phyloP scores from a whole-genome alignment of 2,888 invertebrate species.

The Allolobophora icterica region DNA sequence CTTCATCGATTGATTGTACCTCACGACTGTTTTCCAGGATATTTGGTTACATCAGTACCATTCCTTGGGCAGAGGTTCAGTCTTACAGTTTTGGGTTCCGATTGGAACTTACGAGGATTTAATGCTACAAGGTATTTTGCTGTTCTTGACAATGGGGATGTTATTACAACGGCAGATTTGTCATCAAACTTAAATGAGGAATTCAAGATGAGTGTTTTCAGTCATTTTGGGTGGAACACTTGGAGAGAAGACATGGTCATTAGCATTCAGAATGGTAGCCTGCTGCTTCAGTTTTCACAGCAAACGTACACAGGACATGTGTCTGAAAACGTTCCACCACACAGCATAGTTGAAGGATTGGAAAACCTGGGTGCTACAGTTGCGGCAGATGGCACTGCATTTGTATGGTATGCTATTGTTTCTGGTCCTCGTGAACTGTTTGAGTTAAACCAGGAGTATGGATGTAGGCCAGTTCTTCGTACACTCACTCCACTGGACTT shows the following conservation, averaged over 20 bases:
- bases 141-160: not conserved
- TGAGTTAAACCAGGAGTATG: constrained; percentile 36
- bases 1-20: not conserved
- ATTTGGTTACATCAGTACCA: not conserved
- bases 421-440: constrained; percentile 38
- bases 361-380: constrained; percentile 39
- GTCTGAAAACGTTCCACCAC: constrained; percentile 43
- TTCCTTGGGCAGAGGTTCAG: constrained; percentile 21
- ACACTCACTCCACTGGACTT: constrained; percentile 75
- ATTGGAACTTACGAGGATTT: not conserved
- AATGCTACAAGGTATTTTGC: constrained; percentile 2
- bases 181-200: not conserved
- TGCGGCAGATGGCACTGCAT: constrained; percentile 14
- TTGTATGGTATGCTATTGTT: constrained; percentile 37
- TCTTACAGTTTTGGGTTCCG: not conserved
- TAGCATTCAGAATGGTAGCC: constrained; percentile 20
- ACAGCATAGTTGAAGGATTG: constrained; percentile 38
- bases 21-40: not conserved
- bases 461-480: constrained; percentile 44
- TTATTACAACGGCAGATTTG: not conserved
- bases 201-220: constrained; percentile 6
- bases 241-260: constrained; percentile 14
- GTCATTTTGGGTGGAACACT: not conserved
- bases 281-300: constrained; percentile 41
- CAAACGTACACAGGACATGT: constrained; percentile 44